Evolutionary conservation across 2,113 vertebrate genomes (phyloP), one percentile per base, ranked within the genome.

Genomic region (Psilopogon haemacephalus): DNA sequence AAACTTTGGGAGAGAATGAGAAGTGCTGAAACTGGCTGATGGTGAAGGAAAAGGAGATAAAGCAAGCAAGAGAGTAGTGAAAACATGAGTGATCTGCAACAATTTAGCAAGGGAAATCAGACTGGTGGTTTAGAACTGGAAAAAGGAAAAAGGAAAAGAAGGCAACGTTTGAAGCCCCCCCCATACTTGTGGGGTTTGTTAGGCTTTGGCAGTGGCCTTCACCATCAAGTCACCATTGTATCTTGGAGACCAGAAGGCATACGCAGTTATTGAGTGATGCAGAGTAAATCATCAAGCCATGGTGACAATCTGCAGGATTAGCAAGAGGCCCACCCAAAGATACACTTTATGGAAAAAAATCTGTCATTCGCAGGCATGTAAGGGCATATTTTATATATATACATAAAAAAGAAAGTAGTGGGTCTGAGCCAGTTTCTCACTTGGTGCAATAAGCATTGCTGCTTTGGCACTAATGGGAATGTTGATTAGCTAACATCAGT

Each of bases 221-320:
- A 81, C 52, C 59, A 65, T 65, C 67, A 46, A 92, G 70, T 44
- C 86, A 92, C 89, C 70, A 65, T 59, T 0, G 6, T 90, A 84
- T 87, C 96, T 94, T 84, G 71, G 94, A 93, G 84, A 89, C 92
- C 59, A 82, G 81, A 93, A 92, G 94, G 94, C 59, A 65, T 44
- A 81, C 28, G 75, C 50, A 91, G 48, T 37, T 84, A 84, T n/a
- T 58, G 74, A 93, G 28, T 55, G 80, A 73, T 82, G 86, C 50
- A 76, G 50, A 63, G 28, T 63, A 94, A 87, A 76, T 60, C 70
- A 87, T 46, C 55, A 75, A 37, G 32, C 32, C 56, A 72, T 0
- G 0, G 65, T 86, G 35, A 94, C 86, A 91, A 91, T 37, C 77
- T 72, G 67, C 46, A 87, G 78, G 67, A 80, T 85, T 71, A 94